phyloP scores from a whole-genome alignment of 1,140 invertebrate genomes.

The Panagrolaimus sp. region DNA sequence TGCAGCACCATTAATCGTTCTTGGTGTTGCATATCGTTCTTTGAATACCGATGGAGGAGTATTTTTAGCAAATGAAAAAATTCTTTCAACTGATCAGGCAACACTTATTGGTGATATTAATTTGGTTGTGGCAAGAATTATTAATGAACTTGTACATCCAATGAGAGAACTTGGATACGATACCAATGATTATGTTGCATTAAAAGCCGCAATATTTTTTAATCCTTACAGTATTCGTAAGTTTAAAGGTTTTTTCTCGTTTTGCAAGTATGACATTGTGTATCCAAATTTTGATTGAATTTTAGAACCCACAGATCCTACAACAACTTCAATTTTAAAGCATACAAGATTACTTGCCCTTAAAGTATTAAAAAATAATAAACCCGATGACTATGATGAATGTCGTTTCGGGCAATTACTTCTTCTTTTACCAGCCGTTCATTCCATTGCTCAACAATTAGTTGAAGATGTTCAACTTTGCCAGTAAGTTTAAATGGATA shows the following conservation, averaged over 20 bases:
- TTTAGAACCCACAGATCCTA: background rate
- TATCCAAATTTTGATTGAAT: background rate
- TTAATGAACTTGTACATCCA: conserved; percentile 60
- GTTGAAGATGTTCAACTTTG: conserved; percentile 91
- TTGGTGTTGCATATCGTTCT: conserved; percentile 55
- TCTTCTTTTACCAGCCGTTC: conserved; percentile 77
- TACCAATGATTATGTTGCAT: conserved; percentile 61
- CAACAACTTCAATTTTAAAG: conserved; percentile 10
- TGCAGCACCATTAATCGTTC: conserved; percentile 55
- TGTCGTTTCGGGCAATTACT: conserved; percentile 83
- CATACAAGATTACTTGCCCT: conserved; percentile 12
- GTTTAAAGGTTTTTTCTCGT: conserved; percentile 5
- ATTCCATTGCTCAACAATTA: conserved; percentile 92
- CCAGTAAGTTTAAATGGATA: background rate
- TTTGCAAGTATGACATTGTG: too few species aligned
- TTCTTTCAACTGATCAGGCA: conserved; percentile 13
- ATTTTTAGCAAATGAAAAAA: conserved; percentile 42
- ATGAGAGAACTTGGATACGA: conserved; percentile 61
- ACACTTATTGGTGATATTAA: conserved; percentile 29
- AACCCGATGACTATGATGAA: conserved; percentile 15
- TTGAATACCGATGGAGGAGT: conserved; percentile 35
- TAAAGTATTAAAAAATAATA: conserved; percentile 14
- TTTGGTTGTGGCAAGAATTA: conserved; percentile 36
- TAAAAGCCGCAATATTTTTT: conserved; percentile 61
- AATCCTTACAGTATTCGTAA: conserved; percentile 25